Percentiles rank a stretch among this genome's conserved stretches.
These are phyloP conservation scores for Bacillus rossius DNA, from an alignment of 1,140 invertebrate genomes.

Conservation along the genomic window DNA sequence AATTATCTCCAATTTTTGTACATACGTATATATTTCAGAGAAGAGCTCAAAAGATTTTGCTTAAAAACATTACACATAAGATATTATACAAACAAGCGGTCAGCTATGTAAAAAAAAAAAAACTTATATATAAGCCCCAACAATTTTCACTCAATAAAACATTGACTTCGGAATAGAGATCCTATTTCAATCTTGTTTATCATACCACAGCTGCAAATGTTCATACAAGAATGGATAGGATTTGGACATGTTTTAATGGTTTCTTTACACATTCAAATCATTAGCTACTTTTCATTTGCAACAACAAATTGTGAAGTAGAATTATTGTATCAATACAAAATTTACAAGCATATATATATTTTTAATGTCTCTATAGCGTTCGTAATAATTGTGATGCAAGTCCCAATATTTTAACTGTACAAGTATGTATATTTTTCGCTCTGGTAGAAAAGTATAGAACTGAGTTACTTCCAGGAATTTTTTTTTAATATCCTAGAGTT, in stretches of 20 bases:
- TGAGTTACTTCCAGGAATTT: not conserved
- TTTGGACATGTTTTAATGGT: not conserved
- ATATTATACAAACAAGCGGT: too few relatives aligned
- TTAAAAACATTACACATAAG: too few relatives aligned
- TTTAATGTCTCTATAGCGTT: not conserved
- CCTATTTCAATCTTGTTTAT: slow-evolving; percentile 6
- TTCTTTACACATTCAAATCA: slow-evolving; percentile 2
- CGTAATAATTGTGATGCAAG: not conserved
- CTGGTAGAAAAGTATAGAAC: not conserved
- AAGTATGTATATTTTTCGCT: not conserved
- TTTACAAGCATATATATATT: not conserved
- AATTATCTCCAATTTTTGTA: too few relatives aligned
- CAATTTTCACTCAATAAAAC: too few relatives aligned
- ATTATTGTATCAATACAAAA: slow-evolving; percentile 6
- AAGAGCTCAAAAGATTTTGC: too few relatives aligned
- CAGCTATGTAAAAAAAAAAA: too few relatives aligned
- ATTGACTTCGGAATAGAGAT: not conserved
- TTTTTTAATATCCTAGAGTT: not conserved
- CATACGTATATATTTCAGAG: too few relatives aligned
- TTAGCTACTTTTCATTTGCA: slow-evolving; percentile 5
- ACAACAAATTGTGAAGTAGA: not conserved
- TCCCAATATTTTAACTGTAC: not conserved
- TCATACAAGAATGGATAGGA: slow-evolving; percentile 16
- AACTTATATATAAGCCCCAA: too few relatives aligned
- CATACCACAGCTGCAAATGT: not conserved